Evolutionary conservation across 2,113 vertebrate genomes (phyloP), one percentile per base, ranked within the genome.

Genomic region (Corythoichthys haematopterus): DNA sequence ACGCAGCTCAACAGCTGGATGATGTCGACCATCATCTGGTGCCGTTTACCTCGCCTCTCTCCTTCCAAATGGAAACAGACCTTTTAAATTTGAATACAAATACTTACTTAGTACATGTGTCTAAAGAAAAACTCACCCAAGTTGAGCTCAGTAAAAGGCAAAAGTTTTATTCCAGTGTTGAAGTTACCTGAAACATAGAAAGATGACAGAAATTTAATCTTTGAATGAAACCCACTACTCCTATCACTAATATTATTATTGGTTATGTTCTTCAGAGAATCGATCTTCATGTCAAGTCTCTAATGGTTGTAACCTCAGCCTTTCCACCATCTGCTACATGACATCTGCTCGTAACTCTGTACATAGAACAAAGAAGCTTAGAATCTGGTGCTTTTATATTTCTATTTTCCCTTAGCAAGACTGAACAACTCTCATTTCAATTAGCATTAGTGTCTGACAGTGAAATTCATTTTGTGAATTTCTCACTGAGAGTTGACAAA

Each of bases 141-240:
- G 76, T 90, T 88, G 72, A 84, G 85, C 68, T 90, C 88, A 60
- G 86, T 89, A 66, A 91, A 90, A 47, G 82, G 70, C 67, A 90
- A 70, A 64, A 88, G 76, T 70, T 85, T 83, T 50, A 90, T 87
- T 65, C 78, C 83, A 5, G 66, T 52, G 77, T 82, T 87, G 78
- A 88, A 80, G 65, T 77, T 86, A 36, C 76, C 88, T 89, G 37
- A 59, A 66, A 78, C 9, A 71, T 46, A 79, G 45, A 15, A 62
- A 46, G 4, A 46, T 46, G 4, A 62, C 40, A 33, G 20, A 57
- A 13, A 36, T 57, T 57, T 36, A 1, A 57, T 16, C 2, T 45
- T 62, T 11, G 28, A 12, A 28, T 28, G n/a, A 62, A 47, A 62
- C 20, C n/a, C 12, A 14, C 59, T 8, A 20, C 20, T 62, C 33